Conservation (phyloP, 2,113 vertebrate genomes). For the Nothobranchius furzeri region DNA sequence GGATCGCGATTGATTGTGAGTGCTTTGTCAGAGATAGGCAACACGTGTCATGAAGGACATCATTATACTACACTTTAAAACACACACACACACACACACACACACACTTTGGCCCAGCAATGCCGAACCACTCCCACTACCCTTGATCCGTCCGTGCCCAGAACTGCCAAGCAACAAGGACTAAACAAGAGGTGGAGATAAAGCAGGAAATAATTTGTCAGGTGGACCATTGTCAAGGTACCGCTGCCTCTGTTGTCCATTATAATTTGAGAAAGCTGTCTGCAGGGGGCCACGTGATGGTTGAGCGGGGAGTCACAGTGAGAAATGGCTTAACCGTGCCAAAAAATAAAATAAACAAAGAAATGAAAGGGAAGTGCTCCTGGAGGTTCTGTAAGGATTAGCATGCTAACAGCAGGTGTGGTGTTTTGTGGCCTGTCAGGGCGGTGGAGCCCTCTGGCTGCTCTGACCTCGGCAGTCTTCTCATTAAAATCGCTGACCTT, state of each 20-base stretch:
- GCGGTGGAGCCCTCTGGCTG: constrained; percentile 48
- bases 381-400: constrained; percentile 53
- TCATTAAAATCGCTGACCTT: constrained; percentile 75
- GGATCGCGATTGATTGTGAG: constrained; percentile 57
- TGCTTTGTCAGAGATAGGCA: constrained; percentile 60
- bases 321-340: constrained; percentile 46
- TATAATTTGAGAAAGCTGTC: constrained; percentile 68
- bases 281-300: constrained; percentile 57
- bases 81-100: constrained; percentile 4
- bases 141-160: constrained; percentile 36
- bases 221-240: constrained; percentile 64
- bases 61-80: constrained; percentile 18
- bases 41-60: constrained; percentile 59
- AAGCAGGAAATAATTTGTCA: constrained; percentile 69
- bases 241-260: constrained; percentile 64
- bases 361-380: constrained; percentile 37
- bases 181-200: constrained; percentile 54
- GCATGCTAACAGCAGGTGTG: constrained; percentile 60
- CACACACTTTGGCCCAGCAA: background rate
- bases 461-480: constrained; percentile 49
- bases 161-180: constrained; percentile 63
- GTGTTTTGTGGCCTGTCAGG: constrained; percentile 57
- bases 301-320: constrained; percentile 59
- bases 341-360: constrained; percentile 21
- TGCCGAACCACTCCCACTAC: constrained; percentile 13